Percentiles rank a stretch among this genome's conserved stretches.
Evolutionary conservation across 2,113 vertebrate species (phyloP).

Genomic region (Muntiacus reevesi): DNA sequence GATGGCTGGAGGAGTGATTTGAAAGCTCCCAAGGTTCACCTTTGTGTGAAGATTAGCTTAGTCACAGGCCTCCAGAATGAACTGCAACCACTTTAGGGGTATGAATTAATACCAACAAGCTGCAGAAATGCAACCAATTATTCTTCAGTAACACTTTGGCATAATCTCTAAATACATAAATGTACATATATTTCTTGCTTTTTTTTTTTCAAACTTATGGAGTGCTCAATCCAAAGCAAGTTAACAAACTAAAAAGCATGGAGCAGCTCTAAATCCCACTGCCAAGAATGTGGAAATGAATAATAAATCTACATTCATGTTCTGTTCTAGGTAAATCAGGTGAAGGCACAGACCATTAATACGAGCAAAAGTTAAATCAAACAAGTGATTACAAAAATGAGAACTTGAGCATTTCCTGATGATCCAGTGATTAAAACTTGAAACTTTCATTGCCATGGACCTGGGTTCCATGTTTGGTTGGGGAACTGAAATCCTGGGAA

Average conservation of each 20-base stretch:
- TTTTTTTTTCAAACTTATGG: background rate
- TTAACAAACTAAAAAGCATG: background rate
- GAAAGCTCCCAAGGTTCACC: background rate
- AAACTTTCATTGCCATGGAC: background rate
- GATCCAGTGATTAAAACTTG: background rate
- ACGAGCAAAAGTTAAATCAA: background rate
- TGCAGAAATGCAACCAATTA: background rate
- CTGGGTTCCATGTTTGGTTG: background rate
- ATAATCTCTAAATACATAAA: background rate
- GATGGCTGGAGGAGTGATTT: background rate
- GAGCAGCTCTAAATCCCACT: background rate
- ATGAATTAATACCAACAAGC: background rate
- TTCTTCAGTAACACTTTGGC: background rate
- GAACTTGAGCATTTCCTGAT: background rate
- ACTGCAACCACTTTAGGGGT: accelerated
- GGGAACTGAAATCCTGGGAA: background rate
- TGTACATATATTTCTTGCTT: background rate
- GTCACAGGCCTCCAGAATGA: background rate
- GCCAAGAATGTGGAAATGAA: background rate
- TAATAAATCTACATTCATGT: background rate
- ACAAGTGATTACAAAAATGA: background rate
- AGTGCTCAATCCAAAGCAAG: background rate
- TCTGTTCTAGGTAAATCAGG: background rate
- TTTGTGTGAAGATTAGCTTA: background rate
- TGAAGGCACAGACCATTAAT: background rate